Base-by-base conservation (phyloP, 2,797 vertebrate genomes). In the Scyliorhinus canicula region DNA sequence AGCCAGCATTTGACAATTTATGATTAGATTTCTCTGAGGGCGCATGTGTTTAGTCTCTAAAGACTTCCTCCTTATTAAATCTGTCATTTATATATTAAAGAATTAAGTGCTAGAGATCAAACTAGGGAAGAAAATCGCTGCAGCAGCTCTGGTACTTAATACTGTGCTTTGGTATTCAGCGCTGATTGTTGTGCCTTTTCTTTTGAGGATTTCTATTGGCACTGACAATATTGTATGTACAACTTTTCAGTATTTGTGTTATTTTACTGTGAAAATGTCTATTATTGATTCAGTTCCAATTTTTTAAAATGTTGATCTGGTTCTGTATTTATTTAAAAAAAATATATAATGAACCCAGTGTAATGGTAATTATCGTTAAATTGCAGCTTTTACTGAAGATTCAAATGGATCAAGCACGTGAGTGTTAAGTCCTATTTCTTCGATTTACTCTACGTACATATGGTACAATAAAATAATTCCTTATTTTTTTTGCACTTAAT, bases 241-340 rank as follows among this genome's bases (percentile, higher is more conserved):
- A 40, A 21, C 57, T 90, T 9, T 52, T n/a, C n/a, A 82, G 24
- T 47, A 24, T 19, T 44, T 82, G 19, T 21, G 71, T 77, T 50
- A 50, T 55, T 88, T 40, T 63, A 8, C 8, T 24, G 86, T 40
- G 57, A 35, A 88, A 88, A 57, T 40, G 5, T 60, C 57, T 40
- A 63, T 63, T 60, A 60, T 40, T 6, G 2, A 35, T 60, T 52
- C 52, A 21, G 19, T 40, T n/a, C 6, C 1, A 60, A 90, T 63
- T 44, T 88, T 88, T 57, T 60, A 9, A 5, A 4, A 19, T 65
- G 63, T 44, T 44, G 35, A 44, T 67, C 28, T 28, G 28, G 21
- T 93, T 91, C 19, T 93, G n/a, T 93, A 44, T 74, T 74, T 74
- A 74, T n/a, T n/a, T n/a, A n/a, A n/a, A n/a, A n/a, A n/a, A n/a